These are phyloP conservation scores for Coregonus suidteri DNA, from an alignment of 2,797 vertebrate genomes.

Conservation along the genomic window DNA sequence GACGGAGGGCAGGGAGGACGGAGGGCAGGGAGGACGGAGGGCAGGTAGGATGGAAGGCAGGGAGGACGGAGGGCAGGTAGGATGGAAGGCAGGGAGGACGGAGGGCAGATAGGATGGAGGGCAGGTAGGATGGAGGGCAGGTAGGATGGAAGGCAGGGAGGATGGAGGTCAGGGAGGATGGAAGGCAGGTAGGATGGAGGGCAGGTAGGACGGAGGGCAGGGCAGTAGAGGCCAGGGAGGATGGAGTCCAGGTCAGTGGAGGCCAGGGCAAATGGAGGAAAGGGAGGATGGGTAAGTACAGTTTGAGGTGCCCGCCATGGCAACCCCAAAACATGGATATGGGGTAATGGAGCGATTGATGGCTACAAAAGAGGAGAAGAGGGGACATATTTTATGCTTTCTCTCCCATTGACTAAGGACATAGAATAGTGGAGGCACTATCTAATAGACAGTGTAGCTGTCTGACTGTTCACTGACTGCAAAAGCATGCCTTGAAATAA, in stretches of 20 bases:
- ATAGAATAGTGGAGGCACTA: background rate
- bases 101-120: too few species aligned
- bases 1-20: too few species aligned
- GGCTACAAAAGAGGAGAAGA: constrained; percentile 8
- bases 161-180: background rate
- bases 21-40: too few species aligned
- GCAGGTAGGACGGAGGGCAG: too few species aligned
- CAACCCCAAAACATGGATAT: constrained; percentile 1
- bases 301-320: background rate
- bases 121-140: background rate
- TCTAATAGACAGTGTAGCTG: constrained; percentile 8
- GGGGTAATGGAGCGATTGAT: constrained; percentile 16
- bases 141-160: background rate
- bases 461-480: background rate
- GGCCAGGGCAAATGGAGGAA: background rate
- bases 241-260: background rate
- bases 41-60: background rate
- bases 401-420: background rate
- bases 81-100: background rate
- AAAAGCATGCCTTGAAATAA: background rate
- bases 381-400: background rate
- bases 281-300: background rate
- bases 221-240: too few species aligned
- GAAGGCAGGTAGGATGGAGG: background rate
- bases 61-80: background rate